phyloP scores from a whole-genome alignment of 2,797 vertebrate species.

The Eidolon dupreanum region DNA sequence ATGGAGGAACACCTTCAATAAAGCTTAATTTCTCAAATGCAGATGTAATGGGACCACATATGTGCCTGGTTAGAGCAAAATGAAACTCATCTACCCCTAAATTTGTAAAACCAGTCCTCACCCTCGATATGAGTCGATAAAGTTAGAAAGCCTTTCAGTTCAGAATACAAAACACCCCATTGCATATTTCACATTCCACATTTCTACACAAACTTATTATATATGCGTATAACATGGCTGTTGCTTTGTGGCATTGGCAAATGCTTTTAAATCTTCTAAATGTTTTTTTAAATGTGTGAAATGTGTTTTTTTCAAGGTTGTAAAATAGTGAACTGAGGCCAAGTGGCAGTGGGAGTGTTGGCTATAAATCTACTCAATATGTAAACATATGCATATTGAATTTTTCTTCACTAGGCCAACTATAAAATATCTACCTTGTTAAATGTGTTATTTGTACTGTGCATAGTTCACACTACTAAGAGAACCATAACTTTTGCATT shows the following conservation, averaged over 20 bases:
- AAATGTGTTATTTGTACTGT: conserved; percentile 66
- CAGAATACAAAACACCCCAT: conserved; percentile 27
- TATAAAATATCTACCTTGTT: conserved; percentile 69
- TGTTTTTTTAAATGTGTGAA: conserved; percentile 62
- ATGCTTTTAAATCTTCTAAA: conserved; percentile 75
- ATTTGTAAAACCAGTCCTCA: background rate
- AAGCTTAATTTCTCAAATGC: background rate
- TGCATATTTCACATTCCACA: conserved; percentile 30
- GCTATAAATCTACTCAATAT: conserved; percentile 68
- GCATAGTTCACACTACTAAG: conserved; percentile 59
- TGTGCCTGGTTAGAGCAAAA: background rate
- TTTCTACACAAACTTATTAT: conserved; percentile 49
- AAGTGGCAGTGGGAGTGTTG: conserved; percentile 60
- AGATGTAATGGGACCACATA: background rate
- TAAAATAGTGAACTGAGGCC: conserved; percentile 60
- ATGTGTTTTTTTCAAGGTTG: conserved; percentile 71
- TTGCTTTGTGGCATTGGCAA: conserved; percentile 64
- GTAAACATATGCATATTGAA: conserved; percentile 75
- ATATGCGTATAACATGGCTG: background rate
- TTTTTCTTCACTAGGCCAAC: conserved; percentile 66
- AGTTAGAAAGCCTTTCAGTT: conserved; percentile 38
- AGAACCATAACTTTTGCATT: conserved; percentile 62
- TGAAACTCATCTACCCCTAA: background rate
- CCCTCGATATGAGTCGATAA: background rate
- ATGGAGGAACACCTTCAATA: background rate